A percentile compares a stretch with the other conserved stretches of the same genome.
These are phyloP conservation scores for Pedetes capensis DNA, from an alignment of 2,113 vertebrate genomes.

Conservation along the genomic window DNA sequence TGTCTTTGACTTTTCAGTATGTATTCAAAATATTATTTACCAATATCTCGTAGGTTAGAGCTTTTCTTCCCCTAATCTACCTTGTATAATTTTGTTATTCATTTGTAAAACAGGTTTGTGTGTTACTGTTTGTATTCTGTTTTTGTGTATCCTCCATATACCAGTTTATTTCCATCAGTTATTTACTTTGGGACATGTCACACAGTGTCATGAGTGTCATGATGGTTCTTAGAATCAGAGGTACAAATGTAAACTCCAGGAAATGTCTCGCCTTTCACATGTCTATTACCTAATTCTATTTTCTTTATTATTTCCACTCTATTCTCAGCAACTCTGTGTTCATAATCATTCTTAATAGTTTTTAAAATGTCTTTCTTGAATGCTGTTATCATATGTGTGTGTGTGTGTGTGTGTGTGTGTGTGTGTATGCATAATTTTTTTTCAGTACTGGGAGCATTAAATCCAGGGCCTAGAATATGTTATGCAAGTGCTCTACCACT, in stretches of 20 bases:
- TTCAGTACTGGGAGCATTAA: no score
- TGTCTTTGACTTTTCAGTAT: neutral
- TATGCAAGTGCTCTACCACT: no score
- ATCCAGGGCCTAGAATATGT: no score
- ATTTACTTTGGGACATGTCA: neutral
- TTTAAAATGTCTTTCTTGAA: neutral
- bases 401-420: no score
- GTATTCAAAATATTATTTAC: neutral
- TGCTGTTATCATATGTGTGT: no score
- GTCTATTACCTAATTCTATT: neutral
- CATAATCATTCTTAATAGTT: neutral
- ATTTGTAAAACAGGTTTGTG: neutral
- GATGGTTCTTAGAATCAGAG: neutral
- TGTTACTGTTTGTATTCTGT: neutral
- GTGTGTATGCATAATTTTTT: no score
- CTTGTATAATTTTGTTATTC: neutral
- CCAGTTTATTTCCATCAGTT: neutral
- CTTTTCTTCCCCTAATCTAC: neutral
- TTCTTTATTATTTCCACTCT: neutral
- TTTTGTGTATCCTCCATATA: neutral
- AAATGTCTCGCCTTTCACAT: neutral
- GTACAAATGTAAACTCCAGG: neutral
- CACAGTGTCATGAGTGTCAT: neutral
- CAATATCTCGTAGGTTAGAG: neutral
- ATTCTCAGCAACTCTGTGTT: neutral